These are phyloP conservation scores for Xenus cinereus DNA, from an alignment of 2,113 vertebrate species.

Conservation along the genomic window DNA sequence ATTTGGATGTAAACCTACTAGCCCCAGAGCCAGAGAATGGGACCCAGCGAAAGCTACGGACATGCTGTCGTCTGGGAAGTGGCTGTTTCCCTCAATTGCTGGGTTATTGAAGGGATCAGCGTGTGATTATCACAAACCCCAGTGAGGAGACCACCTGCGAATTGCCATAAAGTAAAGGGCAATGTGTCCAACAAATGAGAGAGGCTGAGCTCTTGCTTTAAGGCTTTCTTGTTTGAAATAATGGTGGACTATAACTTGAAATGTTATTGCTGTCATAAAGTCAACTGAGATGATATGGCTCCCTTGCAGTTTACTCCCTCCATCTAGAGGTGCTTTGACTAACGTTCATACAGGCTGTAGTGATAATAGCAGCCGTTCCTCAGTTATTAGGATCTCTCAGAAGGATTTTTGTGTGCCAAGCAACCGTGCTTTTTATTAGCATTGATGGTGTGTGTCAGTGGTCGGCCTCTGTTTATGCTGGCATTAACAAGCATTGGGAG, in stretches of 20 bases:
- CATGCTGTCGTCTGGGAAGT: accelerated
- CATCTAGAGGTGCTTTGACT: not conserved
- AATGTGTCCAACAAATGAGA: not conserved
- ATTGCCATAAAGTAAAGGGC: not conserved
- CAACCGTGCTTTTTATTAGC: not conserved
- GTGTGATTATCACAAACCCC: not conserved
- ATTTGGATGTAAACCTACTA: not conserved
- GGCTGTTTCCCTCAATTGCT: accelerated
- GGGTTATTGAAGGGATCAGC: not conserved
- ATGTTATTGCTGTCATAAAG: not conserved
- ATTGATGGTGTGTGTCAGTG: not conserved
- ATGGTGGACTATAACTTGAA: not conserved
- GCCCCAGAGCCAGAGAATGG: not conserved
- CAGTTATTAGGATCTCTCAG: not conserved
- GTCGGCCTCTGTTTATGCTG: not conserved
- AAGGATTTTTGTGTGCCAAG: not conserved
- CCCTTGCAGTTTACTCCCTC: not conserved
- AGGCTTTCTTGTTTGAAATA: not conserved
- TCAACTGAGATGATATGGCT: not conserved
- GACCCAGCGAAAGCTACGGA: not conserved
- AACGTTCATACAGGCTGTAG: not conserved
- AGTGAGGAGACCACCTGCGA: accelerated
- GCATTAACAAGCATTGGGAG: not conserved
- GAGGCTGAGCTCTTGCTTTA: not conserved
- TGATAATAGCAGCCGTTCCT: not conserved